Conservation (phyloP, 2,797 vertebrate genomes). For the Sebastolobus altivelis region DNA sequence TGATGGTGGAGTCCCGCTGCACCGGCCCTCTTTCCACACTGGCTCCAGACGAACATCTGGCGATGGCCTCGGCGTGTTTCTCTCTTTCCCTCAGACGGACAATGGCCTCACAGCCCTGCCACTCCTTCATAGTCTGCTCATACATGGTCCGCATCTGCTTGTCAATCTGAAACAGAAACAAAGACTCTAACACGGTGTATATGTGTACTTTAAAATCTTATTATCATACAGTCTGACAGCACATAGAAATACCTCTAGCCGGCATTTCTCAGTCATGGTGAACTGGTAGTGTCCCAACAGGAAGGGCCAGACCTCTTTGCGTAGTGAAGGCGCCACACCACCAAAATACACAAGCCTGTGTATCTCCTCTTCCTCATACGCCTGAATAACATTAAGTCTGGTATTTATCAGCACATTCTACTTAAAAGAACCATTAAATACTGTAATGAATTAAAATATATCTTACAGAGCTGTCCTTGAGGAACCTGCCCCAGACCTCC, state of each 20-base stretch:
- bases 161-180: slow-evolving; percentile 86
- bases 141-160: slow-evolving; percentile 90
- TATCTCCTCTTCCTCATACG: slow-evolving; percentile 93
- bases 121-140: slow-evolving; percentile 95
- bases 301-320: slow-evolving; percentile 98
- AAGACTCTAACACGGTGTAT: not conserved
- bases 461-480: slow-evolving; percentile 91
- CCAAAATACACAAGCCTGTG: slow-evolving; percentile 95
- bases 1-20: slow-evolving; percentile 95
- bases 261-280: slow-evolving; percentile 89
- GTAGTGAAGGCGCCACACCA: slow-evolving; percentile 92
- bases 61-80: slow-evolving; percentile 92
- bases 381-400: slow-evolving; percentile 74
- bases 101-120: slow-evolving; percentile 96
- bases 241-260: slow-evolving; percentile 88
- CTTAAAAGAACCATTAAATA: not conserved
- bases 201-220: not conserved
- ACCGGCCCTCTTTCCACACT: slow-evolving; percentile 91
- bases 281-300: slow-evolving; percentile 97
- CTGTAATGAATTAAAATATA: not conserved
- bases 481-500: slow-evolving; percentile 91
- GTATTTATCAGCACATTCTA: not conserved
- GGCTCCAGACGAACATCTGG: slow-evolving; percentile 93
- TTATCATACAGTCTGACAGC: not conserved
- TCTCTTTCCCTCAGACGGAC: slow-evolving; percentile 94